These are phyloP conservation scores for Thermophis baileyi DNA, from an alignment of 2,113 vertebrate species.

Conservation along the genomic window DNA sequence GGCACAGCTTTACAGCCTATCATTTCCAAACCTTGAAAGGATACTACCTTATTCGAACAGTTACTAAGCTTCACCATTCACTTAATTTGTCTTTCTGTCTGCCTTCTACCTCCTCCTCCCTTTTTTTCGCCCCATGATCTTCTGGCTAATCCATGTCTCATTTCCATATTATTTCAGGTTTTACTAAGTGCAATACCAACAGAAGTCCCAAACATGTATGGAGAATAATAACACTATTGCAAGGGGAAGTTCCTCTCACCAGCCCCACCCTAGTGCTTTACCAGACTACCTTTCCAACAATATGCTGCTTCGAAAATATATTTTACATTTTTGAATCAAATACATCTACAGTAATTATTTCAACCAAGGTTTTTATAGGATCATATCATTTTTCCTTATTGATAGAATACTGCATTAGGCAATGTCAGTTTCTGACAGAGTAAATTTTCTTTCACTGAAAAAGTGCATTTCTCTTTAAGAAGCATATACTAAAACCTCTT, in stretches of 20 bases:
- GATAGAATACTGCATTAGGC: constrained; percentile 32
- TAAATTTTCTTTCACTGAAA: not conserved
- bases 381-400: not conserved
- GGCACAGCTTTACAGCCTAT: not conserved
- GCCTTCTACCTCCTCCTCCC: constrained; percentile 45
- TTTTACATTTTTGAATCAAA: constrained; percentile 24
- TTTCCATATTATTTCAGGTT: constrained; percentile 49
- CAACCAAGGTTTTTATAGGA: not conserved
- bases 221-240: constrained; percentile 37
- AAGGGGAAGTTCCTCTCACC: constrained; percentile 32
- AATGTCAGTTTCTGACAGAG: not conserved
- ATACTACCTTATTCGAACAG: constrained; percentile 49
- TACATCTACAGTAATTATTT: not conserved
- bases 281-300: constrained; percentile 31
- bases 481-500: constrained; percentile 24
- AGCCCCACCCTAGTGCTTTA: constrained; percentile 57
- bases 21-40: not conserved
- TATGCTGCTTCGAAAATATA: constrained; percentile 36
- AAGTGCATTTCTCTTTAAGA: constrained; percentile 13
- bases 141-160: constrained; percentile 47
- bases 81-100: constrained; percentile 53
- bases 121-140: constrained; percentile 59
- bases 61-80: constrained; percentile 38
- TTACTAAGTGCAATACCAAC: constrained; percentile 58
- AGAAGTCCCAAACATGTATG: constrained; percentile 57